Base-by-base conservation (phyloP, 2,797 vertebrate species). In the Rhinella marina region DNA sequence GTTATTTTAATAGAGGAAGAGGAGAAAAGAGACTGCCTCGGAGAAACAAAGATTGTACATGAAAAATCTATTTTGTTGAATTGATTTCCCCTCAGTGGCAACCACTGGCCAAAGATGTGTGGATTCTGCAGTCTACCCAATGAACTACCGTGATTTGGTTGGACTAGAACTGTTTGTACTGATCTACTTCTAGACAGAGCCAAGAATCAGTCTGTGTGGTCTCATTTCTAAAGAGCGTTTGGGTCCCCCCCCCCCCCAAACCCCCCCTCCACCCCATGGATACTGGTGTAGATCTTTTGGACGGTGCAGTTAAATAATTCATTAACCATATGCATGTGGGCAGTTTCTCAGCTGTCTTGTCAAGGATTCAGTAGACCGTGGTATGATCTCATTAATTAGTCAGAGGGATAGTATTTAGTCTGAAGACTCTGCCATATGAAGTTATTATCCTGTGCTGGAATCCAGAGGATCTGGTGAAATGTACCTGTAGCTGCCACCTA, bases 381-480 rank as follows among this genome's bases (percentile, higher is more conserved):
- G 82, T 50, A 50, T 75, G 68, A 75, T 41, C 19, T 84, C 68
- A 59, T n/a, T 29, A 19, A 29, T 83, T 56, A 70, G 21, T 84
- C 82, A 76, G 54, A 84, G 4, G 23, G 57, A 16, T 19, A 12
- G 8, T 41, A 62, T 13, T 50, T 9, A 21, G 57, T 62, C 70
- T 73, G 23, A 41, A 13, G 66, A 83, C 68, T 17, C 14, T 21
- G 48, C 48, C 68, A 72, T 32, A 72, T 72, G 17, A 32, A 72
- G 41, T 73, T 21, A 5, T 41, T 72, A 8, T 13, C n/a, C 25
- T 27, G 25, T 68, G 9, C 27, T 32, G 27, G 27, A 70, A 7
- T 29, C 25, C 4, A 29, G 27, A 7, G 10, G 27, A 13, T 59
- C 13, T 11, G 57, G 17, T 19, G 16, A 19, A 68, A 29, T 27